Base-by-base conservation (phyloP, 2,888 invertebrate genomes). In the Ametastegia equiseti region DNA sequence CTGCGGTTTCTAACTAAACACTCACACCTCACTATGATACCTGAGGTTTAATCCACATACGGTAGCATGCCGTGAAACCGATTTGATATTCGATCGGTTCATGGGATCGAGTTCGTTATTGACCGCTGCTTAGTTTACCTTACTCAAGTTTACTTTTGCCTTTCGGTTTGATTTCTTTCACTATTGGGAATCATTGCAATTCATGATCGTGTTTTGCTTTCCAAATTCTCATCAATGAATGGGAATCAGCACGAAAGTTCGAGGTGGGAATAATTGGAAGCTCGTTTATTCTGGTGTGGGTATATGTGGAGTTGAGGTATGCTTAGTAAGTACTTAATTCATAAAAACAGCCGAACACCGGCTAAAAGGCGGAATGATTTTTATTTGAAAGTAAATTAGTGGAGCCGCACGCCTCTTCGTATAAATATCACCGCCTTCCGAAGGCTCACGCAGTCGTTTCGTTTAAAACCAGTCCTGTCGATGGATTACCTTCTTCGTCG, bases 401-500 rank as follows among this genome's bases (percentile, higher is more conserved):
- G 30, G 50, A 73, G 73, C 71, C 71, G 45, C 45, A 45, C 45
- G 69, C 69, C 69, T 71, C 45, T 71, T 19, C 33, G 50, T 73
- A 73, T 73, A 73, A 73, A 73, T 50, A 73, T 73, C 73, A 73
- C 50, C 50, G 73, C n/a, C 54, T 42, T 23, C 7, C 11, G 54
- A 3, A 39, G 71, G 45, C 71, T 71, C 27, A 71, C n/a, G n/a
- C 47, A 71, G 71, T 47, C 71, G 71, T 71, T 71, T 71, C 71
- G 42, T 71, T 45, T 71, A n/a, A 71, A 71, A 71, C 71, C 71
- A 71, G 71, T 71, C 71, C 71, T 71, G 45, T 71, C 71, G 71
- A 71, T 71, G 71, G 71, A 71, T 71, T 71, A 71, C 71, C 71
- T 71, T 71, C 71, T 71, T 71, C 71, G 71, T 71, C 71, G 45